Evolutionary conservation across 1,140 invertebrate species (phyloP), one percentile per base, ranked within the genome.

Genomic region (Diplogasteroides magnus): DNA sequence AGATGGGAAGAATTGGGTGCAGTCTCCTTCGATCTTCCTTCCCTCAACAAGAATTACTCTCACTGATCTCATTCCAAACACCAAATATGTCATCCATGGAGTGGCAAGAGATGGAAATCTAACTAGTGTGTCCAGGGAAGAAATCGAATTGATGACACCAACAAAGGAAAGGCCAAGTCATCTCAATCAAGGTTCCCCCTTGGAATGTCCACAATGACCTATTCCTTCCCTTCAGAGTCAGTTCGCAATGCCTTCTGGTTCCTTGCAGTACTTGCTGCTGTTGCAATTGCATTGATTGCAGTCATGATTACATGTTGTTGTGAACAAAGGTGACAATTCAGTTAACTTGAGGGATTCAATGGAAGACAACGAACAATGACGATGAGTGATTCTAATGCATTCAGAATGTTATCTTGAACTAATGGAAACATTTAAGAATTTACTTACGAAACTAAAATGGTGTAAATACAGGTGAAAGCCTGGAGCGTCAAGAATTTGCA

Each of bases 181-280:
- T 67, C 67, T 80, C 66, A 83, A 81, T 69, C 29, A 64, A 14
- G 80, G 78, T 82, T 31, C 69, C 2, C 59, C 48, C 2, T 31
- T 23, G 37, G 15, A 55, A 15, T 48, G 14, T 59, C 15, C 19
- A 55, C 26, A 73, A 19, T 25, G n/a, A n/a, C n/a, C n/a, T n/a
- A n/a, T n/a, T n/a, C 2, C 13, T 59, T 37, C n/a, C 1, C 63
- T 79, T 64, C 63, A 82, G 80, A 82, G 64, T 76, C 75, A 25
- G 62, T 82, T 13, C 74, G 74, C 64, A 78, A 64, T 25, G 81
- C 81, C 37, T 77, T 75, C 13, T 82, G 80, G 80, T 82, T 82
- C 62, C 68, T 82, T 31, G 72, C 76, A 56, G 72, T 82, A 32
- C 28, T 82, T 26, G 48, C 72, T 37, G 67, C 68, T 23, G 59